Evolutionary conservation across 1,140 invertebrate genomes (phyloP).

Genomic region (Diorhabda elongata): DNA sequence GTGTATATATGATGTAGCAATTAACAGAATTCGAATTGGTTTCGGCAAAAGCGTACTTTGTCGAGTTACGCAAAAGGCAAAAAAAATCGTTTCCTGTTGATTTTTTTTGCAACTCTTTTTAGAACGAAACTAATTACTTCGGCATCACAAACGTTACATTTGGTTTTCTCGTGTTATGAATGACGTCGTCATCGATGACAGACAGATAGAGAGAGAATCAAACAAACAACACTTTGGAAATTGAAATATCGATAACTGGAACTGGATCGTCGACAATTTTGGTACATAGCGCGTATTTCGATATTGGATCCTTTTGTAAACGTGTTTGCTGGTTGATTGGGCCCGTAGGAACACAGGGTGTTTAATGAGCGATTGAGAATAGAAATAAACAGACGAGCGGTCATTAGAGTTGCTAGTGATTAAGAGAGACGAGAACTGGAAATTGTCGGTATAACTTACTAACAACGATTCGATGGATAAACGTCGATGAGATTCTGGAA

Average conservation of each 20-base stretch:
- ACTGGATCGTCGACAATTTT: conserved; percentile 6
- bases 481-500: neutral
- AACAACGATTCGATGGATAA: neutral
- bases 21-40: neutral
- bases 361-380: conserved; percentile 25
- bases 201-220: neutral
- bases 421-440: conserved; percentile 17
- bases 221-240: conserved; percentile 2
- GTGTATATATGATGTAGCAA: neutral
- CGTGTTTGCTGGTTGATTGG: conserved; percentile 5
- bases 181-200: neutral
- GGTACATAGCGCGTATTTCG: conserved; percentile 4
- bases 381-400: conserved; percentile 29
- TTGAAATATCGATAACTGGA: conserved; percentile 2
- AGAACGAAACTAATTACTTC: conserved; percentile 7
- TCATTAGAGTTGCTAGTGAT: conserved; percentile 25
- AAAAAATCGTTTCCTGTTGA: neutral
- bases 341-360: conserved; percentile 3
- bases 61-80: neutral
- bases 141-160: conserved; percentile 4
- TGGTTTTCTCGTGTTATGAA: neutral
- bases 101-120: neutral
- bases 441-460: neutral
- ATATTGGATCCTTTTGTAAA: conserved; percentile 11
- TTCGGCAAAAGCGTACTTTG: neutral